These are phyloP conservation scores for Sander lucioperca DNA, from an alignment of 2,113 vertebrate genomes.

Conservation along the genomic window DNA sequence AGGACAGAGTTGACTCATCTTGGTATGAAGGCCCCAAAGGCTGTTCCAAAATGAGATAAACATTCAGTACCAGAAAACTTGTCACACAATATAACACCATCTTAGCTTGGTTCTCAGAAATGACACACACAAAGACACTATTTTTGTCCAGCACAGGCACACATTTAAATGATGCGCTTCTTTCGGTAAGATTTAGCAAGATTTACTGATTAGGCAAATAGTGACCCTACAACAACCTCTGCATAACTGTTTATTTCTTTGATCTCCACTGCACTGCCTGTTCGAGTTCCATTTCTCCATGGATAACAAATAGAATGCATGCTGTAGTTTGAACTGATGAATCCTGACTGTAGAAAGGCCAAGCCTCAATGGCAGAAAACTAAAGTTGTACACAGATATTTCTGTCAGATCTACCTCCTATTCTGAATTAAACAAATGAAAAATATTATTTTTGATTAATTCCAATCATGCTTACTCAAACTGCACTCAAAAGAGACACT, in stretches of 20 bases:
- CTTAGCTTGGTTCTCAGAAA: neutral
- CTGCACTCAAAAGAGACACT: too few relatives aligned
- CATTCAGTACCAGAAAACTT: constrained; percentile 16
- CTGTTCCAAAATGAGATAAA: constrained; percentile 4
- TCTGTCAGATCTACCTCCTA: too few relatives aligned
- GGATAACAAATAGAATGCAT: constrained; percentile 17
- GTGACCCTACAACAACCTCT: neutral
- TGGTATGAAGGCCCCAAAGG: constrained; percentile 2
- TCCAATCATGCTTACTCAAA: too few relatives aligned
- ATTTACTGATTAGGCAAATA: neutral
- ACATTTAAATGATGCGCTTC: fast-evolving
- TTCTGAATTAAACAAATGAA: too few relatives aligned
- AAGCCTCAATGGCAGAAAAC: neutral
- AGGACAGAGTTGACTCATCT: constrained; percentile 59
- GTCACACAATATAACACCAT: neutral
- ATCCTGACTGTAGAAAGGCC: constrained; percentile 9
- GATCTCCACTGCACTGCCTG: neutral
- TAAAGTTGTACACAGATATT: neutral
- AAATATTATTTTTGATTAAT: too few relatives aligned
- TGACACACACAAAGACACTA: neutral
- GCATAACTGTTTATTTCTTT: neutral
- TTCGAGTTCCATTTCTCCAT: constrained; percentile 10
- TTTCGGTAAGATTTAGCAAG: neutral
- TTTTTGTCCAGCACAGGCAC: constrained; percentile 10
- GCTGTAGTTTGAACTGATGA: neutral